These are phyloP conservation scores for Eurystomus gularis DNA, from an alignment of 2,113 vertebrate species.

Conservation along the genomic window DNA sequence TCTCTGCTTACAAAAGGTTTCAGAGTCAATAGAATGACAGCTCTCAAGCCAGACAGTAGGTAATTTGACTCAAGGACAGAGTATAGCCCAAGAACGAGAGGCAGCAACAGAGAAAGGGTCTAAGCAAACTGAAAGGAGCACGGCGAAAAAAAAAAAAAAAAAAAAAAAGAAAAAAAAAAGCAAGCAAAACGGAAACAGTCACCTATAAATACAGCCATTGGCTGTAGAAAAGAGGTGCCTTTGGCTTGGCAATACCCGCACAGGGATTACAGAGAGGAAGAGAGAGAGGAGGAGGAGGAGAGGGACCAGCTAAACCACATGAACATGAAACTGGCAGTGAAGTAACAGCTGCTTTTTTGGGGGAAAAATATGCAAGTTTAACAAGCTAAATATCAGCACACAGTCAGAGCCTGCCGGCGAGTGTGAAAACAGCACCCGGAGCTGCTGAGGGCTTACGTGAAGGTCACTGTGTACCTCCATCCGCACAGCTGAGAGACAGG, in stretches of 20 bases:
- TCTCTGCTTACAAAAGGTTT: neutral
- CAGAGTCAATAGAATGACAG: neutral
- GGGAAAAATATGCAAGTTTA: neutral
- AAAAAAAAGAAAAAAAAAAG: neutral
- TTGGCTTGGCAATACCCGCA: neutral
- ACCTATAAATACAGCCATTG: neutral
- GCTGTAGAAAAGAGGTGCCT: neutral
- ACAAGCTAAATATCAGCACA: neutral
- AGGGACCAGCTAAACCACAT: neutral
- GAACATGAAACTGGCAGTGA: neutral
- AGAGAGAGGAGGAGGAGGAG: neutral
- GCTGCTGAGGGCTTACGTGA: neutral
- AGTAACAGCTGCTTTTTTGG: neutral
- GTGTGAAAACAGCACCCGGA: neutral
- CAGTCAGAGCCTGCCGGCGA: neutral
- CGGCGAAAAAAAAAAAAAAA: fast-evolving
- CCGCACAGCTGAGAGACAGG: neutral
- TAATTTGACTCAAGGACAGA: neutral
- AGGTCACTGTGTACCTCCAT: constrained; percentile 18
- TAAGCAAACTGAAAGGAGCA: neutral
- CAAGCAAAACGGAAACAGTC: neutral
- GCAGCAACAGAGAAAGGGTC: neutral
- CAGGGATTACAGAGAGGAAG: neutral
- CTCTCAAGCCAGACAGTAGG: neutral
- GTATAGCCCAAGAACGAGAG: neutral